A percentile compares a stretch with the other conserved stretches of the same genome.
Evolutionary conservation across 2,113 vertebrate genomes (phyloP).

Genomic region (Hyla sarda): DNA sequence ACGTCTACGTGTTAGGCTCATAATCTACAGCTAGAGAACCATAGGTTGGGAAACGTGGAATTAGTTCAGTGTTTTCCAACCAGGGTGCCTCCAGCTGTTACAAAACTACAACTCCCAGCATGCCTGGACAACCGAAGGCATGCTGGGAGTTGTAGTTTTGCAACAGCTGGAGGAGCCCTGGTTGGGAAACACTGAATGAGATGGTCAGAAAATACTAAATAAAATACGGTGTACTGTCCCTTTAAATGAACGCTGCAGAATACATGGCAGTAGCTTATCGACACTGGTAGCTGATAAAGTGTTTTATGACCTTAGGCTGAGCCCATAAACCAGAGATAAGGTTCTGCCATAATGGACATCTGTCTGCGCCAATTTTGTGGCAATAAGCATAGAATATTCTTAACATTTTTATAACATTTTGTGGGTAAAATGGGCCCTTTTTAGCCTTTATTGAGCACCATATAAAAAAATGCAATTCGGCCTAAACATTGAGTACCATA

Average conservation of each 20-base stretch:
- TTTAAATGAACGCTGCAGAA: not conserved
- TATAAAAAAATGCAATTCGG: not conserved
- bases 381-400: not conserved
- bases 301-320: constrained; percentile 1
- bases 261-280: constrained; percentile 17
- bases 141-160: too few relatives aligned
- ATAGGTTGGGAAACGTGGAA: too few relatives aligned
- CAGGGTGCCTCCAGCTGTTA: too few relatives aligned
- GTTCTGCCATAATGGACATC: not conserved
- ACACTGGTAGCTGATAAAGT: not conserved
- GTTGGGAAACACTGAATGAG: too few relatives aligned
- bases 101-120: too few relatives aligned
- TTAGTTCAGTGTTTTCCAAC: too few relatives aligned
- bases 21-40: too few relatives aligned
- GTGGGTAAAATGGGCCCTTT: not conserved
- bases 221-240: not conserved
- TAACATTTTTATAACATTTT: not conserved
- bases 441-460: not conserved
- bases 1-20: too few relatives aligned
- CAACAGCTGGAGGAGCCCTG: too few relatives aligned
- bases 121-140: too few relatives aligned
- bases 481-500: too few relatives aligned
- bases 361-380: not conserved
- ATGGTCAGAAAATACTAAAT: too few relatives aligned
- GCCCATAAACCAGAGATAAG: not conserved